A percentile compares a stretch with the other conserved stretches of the same genome.
Conservation (phyloP, 1,140 invertebrate species). For the Bombus sylvicola region DNA sequence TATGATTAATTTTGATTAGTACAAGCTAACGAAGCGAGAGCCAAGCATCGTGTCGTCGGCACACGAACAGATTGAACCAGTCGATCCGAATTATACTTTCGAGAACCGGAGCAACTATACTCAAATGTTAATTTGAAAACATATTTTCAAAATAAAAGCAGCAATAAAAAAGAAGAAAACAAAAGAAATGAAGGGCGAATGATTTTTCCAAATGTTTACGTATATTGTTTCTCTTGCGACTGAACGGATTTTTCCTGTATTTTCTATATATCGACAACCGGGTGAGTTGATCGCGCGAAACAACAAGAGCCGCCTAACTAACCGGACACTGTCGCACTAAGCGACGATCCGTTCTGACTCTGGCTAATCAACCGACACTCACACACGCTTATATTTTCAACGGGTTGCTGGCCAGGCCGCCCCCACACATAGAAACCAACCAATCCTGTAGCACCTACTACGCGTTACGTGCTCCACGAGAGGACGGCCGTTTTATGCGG, state of each 20-base stretch:
- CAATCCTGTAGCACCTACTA: constrained; percentile 70
- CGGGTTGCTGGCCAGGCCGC: constrained; percentile 68
- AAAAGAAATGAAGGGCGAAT: not conserved
- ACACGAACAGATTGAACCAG: not conserved
- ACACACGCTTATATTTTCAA: constrained; percentile 82
- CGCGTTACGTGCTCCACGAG: constrained; percentile 28
- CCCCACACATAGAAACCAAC: constrained; percentile 72
- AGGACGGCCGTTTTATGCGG: constrained; percentile 56
- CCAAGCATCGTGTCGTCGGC: constrained; percentile 13
- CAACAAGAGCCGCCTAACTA: constrained; percentile 41
- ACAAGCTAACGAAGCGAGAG: constrained; percentile 78
- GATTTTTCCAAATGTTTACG: not conserved
- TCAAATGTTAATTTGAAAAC: not conserved
- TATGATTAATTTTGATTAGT: constrained; percentile 83
- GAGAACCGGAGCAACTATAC: not conserved
- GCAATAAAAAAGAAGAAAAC: not conserved
- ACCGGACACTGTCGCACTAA: constrained; percentile 63
- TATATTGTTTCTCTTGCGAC: not conserved
- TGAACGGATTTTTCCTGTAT: not conserved
- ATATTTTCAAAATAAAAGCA: not conserved
- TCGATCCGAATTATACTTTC: not conserved
- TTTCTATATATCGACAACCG: constrained; percentile 24
- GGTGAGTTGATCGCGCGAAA: constrained; percentile 15
- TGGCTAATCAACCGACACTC: constrained; percentile 79
- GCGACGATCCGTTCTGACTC: constrained; percentile 65